These are phyloP conservation scores for Molorchus minor DNA, from an alignment of 2,888 invertebrate species.

Conservation along the genomic window DNA sequence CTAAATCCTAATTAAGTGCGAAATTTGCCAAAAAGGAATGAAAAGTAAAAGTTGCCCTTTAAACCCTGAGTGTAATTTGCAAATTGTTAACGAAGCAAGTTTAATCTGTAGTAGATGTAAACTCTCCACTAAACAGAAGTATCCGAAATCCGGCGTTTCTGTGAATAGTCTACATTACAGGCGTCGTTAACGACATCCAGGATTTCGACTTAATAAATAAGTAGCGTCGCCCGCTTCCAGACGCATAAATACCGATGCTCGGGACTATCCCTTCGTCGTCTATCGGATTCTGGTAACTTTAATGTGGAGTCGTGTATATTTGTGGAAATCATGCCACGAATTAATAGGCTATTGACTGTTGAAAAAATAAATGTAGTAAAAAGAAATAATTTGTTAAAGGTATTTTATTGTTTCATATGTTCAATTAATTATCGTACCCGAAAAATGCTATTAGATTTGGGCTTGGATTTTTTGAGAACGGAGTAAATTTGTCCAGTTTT, in stretches of 20 bases:
- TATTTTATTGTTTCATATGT: no score
- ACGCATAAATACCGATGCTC: conserved; percentile 23
- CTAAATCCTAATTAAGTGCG: conserved; percentile 7
- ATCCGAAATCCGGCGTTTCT: conserved; percentile 5
- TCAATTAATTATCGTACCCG: no score
- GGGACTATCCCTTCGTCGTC: conserved; percentile 14
- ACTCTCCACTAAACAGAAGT: conserved; percentile 2
- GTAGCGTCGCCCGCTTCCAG: conserved; percentile 17
- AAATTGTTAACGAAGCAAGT: conserved; percentile 17
- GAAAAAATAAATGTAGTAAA: no score
- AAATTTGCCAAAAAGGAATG: conserved; percentile 5
- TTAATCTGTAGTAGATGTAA: conserved; percentile 8
- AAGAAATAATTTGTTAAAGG: no score
- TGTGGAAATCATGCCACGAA: no score
- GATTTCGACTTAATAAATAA: conserved; percentile 21
- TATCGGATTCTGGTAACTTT: conserved; percentile 1
- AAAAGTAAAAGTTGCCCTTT: conserved; percentile 3
- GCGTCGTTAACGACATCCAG: conserved; percentile 20
- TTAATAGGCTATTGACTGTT: no score
- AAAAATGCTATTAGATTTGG: no score
- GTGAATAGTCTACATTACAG: conserved; percentile 15
- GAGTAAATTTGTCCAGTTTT: no score
- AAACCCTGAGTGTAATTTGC: conserved; percentile 13
- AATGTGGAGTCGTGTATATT: no score
- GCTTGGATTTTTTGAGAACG: no score